Conservation (phyloP, 1,140 invertebrate genomes). For the Riptortus pedestris region DNA sequence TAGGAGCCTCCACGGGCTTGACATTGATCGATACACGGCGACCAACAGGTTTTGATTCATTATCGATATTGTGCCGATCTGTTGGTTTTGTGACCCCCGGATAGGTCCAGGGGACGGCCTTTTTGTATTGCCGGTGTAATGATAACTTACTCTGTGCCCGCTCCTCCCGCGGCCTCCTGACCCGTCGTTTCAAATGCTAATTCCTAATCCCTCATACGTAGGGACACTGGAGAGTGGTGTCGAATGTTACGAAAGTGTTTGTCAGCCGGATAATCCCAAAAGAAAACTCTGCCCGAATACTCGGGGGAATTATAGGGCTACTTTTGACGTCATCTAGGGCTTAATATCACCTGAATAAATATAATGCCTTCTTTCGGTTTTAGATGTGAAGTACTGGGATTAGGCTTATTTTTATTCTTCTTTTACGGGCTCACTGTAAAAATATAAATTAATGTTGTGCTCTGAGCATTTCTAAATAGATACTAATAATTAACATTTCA, state of each 20-base stretch:
- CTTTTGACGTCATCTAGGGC: no score
- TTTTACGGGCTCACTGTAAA: no score
- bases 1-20: neutral
- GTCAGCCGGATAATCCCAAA: neutral
- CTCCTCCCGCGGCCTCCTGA: neutral
- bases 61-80: neutral
- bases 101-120: neutral
- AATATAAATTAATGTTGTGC: no score
- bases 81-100: neutral
- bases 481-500: no score
- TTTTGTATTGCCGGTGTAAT: neutral
- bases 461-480: no score
- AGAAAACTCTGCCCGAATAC: neutral
- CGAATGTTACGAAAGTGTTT: neutral
- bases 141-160: neutral
- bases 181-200: neutral
- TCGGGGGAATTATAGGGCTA: no score
- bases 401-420: no score
- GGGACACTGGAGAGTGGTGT: neutral
- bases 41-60: neutral
- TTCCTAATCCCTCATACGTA: neutral
- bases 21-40: neutral
- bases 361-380: no score
- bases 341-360: no score
- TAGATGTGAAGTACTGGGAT: no score